These are phyloP conservation scores for Ophiodon elongatus DNA, from an alignment of 2,113 vertebrate genomes.

Conservation along the genomic window DNA sequence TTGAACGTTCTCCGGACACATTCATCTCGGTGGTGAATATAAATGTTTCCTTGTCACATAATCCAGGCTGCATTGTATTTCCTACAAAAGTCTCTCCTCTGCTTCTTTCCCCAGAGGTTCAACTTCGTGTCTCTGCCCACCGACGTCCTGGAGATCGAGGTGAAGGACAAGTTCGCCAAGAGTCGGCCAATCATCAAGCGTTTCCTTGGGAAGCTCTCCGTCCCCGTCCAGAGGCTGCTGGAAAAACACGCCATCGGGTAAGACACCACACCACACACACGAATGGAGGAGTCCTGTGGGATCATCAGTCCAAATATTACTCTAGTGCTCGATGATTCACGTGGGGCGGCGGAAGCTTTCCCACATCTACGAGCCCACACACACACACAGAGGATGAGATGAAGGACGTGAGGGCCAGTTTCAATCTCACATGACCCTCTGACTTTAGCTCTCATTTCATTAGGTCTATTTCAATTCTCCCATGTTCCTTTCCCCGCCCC, in stretches of 20 bases:
- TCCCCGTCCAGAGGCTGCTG: conserved; percentile 95
- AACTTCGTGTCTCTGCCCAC: conserved; percentile 97
- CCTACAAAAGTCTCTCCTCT: not conserved
- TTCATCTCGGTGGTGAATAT: too few species aligned
- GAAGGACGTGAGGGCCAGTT: conserved; percentile 1
- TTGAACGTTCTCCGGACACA: not conserved
- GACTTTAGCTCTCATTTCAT: not conserved
- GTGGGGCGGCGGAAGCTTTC: not conserved
- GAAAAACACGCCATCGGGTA: conserved; percentile 99
- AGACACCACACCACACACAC: not conserved
- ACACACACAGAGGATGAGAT: not conserved
- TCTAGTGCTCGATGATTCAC: not conserved
- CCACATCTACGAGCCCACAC: conserved; percentile 12
- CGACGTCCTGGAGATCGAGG: conserved; percentile 98
- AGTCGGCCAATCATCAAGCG: conserved; percentile 98
- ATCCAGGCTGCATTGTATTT: not conserved
- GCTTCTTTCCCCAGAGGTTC: conserved; percentile 87
- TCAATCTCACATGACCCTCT: not conserved
- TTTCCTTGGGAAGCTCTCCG: conserved; percentile 95
- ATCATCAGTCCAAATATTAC: not conserved
- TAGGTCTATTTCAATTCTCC: not conserved
- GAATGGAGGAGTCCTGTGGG: not conserved
- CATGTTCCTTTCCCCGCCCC: not conserved
- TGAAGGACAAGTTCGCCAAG: conserved; percentile 99
- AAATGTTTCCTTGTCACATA: not conserved